These are phyloP conservation scores for Tethea ocularis DNA, from an alignment of 2,888 invertebrate species.

Conservation along the genomic window DNA sequence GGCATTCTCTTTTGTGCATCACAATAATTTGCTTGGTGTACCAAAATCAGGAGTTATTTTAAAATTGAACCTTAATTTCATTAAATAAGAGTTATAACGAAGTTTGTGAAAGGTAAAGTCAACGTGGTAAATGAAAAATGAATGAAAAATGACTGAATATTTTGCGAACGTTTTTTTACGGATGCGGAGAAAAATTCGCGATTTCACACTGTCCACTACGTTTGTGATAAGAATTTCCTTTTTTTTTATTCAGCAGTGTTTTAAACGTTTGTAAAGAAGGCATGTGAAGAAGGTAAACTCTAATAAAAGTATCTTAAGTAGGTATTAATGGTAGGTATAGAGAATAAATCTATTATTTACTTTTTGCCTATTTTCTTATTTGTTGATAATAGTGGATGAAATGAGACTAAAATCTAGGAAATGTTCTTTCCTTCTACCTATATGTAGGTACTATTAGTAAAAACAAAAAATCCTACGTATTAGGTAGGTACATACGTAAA, in stretches of 20 bases:
- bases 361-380: too few species aligned
- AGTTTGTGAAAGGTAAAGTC: background rate
- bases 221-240: constrained; percentile 23
- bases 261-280: background rate
- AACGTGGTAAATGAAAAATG: background rate
- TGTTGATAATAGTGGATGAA: too few species aligned
- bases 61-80: background rate
- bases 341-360: too few species aligned
- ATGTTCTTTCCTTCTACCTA: too few species aligned
- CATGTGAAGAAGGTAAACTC: too few species aligned
- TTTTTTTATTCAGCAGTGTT: constrained; percentile 27
- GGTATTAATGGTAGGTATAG: too few species aligned
- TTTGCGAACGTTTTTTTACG: background rate
- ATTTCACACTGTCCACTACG: constrained; percentile 29
- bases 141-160: background rate
- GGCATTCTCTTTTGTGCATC: constrained; percentile 25
- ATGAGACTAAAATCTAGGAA: too few species aligned
- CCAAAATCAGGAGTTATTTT: background rate
- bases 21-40: background rate
- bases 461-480: too few species aligned
- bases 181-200: constrained; percentile 20
- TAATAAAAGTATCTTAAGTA: too few species aligned
- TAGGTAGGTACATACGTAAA: too few species aligned
- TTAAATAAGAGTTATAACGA: background rate
- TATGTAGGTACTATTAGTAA: too few species aligned